phyloP scores from a whole-genome alignment of 2,888 invertebrate genomes.

The Entomobrya multifasciata region DNA sequence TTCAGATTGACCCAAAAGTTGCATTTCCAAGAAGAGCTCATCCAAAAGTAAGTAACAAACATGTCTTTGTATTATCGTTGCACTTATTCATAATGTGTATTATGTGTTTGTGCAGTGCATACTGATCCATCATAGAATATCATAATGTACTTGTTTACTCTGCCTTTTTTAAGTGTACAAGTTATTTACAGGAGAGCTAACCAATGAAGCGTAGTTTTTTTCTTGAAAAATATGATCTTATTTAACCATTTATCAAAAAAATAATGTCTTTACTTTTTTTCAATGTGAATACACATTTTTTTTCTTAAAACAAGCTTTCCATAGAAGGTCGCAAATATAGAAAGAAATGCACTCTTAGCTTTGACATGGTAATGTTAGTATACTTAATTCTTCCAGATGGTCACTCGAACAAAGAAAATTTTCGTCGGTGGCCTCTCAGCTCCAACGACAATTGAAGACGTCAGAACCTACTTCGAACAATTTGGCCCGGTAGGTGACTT shows the following conservation, averaged over 20 bases:
- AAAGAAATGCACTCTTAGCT: too few species aligned
- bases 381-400: conserved; percentile 90
- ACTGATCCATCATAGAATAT: background rate
- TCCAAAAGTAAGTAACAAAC: conserved; percentile 91
- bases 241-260: too few species aligned
- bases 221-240: too few species aligned
- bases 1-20: conserved; percentile 99
- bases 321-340: too few species aligned
- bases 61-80: background rate
- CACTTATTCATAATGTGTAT: background rate
- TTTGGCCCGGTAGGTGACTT: conserved; percentile 96
- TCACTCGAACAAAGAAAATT: conserved; percentile 99
- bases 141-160: background rate
- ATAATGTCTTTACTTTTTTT: too few species aligned
- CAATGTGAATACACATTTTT: too few species aligned
- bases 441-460: conserved; percentile 99
- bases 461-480: conserved; percentile 99
- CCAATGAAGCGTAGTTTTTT: too few species aligned
- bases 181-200: too few species aligned
- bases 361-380: too few species aligned
- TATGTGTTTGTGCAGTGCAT: too few species aligned
- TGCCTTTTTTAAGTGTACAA: too few species aligned
- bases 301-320: too few species aligned
- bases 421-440: conserved; percentile 99
- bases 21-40: conserved; percentile 99